Evolutionary conservation across 2,113 vertebrate genomes (phyloP), one percentile per base, ranked within the genome.

Genomic region (Ciconia boyciana): DNA sequence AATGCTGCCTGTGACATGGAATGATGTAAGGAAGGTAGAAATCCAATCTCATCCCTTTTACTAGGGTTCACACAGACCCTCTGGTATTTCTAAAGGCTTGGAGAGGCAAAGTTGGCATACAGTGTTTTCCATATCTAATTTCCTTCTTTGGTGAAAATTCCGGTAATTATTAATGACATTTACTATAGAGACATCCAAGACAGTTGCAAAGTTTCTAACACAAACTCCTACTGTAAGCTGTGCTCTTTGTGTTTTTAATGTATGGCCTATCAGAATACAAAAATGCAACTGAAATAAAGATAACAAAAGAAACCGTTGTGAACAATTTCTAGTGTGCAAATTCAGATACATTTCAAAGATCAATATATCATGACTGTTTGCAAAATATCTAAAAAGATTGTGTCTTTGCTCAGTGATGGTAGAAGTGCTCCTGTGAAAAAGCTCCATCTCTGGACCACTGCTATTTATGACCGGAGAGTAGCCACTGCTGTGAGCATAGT

Each of bases 21-120:
- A 84, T 93, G 89, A 94, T 79, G 87, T 55, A 89, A 96, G 52
- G 81, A 94, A 94, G 83, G 80, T 84, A 28, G 89, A 94, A 95
- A 96, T 61, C 65, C 74, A 87, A 92, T 87, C 89, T 52, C 77
- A 52, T 51, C 29, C 36, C 41, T 79, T 95, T 94, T 76, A 49
- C 39, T 57, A 11, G 52, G 68, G 79, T 66, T 96, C 90, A 83
- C 79, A 83, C 18, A 78, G 79, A 72, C 64, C 36, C 75, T 86
- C 62, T 92, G 82, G 62, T 83, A 69, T 86, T 95, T 92, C 76
- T 74, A 68, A 88, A 74, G 60, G 16, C 71, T 89, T 92, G 88
- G 71, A 92, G 90, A 68, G 68, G 44, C 16, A 1, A 83, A 81
- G 62, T n/a, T 96, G 85, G 92, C 88, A 92, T 86, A 25, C 11